These are phyloP conservation scores for Micromesistius poutassou DNA, from an alignment of 2,797 vertebrate genomes.

Conservation along the genomic window DNA sequence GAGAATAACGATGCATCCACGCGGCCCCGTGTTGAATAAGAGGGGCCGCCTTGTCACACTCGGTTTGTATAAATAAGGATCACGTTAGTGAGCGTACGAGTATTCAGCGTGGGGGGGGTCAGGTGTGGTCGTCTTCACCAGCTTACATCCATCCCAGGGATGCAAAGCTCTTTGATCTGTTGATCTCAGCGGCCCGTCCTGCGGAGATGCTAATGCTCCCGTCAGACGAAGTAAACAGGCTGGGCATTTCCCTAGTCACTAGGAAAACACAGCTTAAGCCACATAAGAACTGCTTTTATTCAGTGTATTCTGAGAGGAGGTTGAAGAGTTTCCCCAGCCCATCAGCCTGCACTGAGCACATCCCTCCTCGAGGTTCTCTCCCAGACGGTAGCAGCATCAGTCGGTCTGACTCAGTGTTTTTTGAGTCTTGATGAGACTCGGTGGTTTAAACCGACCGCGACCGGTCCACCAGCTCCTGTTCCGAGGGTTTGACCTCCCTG, in stretches of 20 bases:
- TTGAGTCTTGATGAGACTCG: background rate
- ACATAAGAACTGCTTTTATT: too few relatives aligned
- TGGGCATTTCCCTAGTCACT: background rate
- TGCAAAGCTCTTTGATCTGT: background rate
- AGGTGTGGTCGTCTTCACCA: background rate
- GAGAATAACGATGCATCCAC: slow-evolving; percentile 6
- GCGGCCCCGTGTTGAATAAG: slow-evolving; percentile 7
- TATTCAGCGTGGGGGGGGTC: background rate
- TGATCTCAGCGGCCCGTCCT: too few relatives aligned
- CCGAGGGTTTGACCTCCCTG: background rate
- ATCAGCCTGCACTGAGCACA: background rate
- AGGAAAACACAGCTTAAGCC: slow-evolving; percentile 2
- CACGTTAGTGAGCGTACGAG: too few relatives aligned
- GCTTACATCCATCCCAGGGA: background rate
- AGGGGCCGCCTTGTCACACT: background rate
- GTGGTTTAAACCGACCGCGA: too few relatives aligned
- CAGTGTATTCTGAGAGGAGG: slow-evolving; percentile 4
- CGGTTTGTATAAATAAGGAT: background rate
- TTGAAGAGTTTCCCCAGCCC: too few relatives aligned
- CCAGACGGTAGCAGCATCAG: too few relatives aligned
- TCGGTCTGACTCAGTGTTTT: too few relatives aligned
- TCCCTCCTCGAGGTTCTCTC: too few relatives aligned
- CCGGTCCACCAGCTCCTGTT: background rate
- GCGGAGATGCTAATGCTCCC: background rate
- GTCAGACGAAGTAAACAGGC: background rate